phyloP scores from a whole-genome alignment of 2,797 vertebrate species.

The Thripadectes ignobilis region DNA sequence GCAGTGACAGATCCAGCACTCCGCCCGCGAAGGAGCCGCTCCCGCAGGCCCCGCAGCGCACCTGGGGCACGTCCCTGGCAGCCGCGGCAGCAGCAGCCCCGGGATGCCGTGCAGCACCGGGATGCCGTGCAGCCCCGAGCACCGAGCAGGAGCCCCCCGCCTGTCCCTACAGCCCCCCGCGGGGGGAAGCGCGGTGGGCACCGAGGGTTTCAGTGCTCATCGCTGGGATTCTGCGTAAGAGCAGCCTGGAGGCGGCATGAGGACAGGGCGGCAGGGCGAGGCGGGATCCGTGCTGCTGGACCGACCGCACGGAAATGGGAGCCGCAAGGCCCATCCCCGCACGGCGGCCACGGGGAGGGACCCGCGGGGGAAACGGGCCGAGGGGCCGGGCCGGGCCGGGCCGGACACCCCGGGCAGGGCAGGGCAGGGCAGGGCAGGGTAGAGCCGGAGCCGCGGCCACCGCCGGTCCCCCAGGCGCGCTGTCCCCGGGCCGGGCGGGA shows the following conservation, averaged over 20 bases:
- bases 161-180: accelerated
- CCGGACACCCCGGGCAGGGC: background rate
- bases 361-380: background rate
- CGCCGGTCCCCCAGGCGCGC: background rate
- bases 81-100: background rate
- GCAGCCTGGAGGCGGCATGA: background rate
- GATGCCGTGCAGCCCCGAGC: background rate
- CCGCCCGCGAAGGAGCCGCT: accelerated
- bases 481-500: background rate
- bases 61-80: accelerated
- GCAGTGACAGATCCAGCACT: background rate
- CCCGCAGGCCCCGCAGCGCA: background rate
- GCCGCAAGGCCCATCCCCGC: background rate
- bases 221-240: background rate
- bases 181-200: background rate
- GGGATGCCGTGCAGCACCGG: accelerated
- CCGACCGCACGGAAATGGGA: background rate
- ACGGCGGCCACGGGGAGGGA: background rate
- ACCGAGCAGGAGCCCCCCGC: background rate
- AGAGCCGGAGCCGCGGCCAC: background rate
- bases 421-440: too few relatives aligned
- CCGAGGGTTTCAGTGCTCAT: background rate
- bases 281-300: background rate
- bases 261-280: background rate
- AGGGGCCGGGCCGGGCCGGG: background rate